Evolutionary conservation across 23 tunicate genomes (phyloP).

Genomic region (Ciona savignyi): DNA sequence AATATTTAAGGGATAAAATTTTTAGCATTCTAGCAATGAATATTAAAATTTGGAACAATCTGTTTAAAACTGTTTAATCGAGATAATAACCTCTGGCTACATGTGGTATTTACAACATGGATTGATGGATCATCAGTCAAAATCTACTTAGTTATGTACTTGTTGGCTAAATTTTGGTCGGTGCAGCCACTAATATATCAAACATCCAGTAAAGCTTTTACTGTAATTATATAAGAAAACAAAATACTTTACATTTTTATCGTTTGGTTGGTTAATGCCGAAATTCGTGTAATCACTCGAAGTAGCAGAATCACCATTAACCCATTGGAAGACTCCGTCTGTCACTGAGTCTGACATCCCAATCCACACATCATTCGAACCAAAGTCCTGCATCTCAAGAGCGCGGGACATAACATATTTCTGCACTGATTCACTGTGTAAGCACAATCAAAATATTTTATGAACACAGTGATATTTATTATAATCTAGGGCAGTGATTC

Average conservation of each 20-base stretch:
- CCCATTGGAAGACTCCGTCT: conserved; percentile 87
- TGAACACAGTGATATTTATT: neutral
- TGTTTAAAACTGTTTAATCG: too few species aligned
- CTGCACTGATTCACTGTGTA: conserved; percentile 56
- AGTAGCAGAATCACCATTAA: conserved; percentile 35
- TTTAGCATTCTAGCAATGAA: too few species aligned
- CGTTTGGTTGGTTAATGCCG: conserved; percentile 65
- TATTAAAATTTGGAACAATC: too few species aligned
- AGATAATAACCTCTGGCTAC: too few species aligned
- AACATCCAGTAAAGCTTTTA: too few species aligned
- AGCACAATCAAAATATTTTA: conserved; percentile 1
- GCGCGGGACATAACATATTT: conserved; percentile 42
- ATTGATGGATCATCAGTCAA: too few species aligned
- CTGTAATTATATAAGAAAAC: too few species aligned
- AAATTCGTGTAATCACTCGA: conserved; percentile 39
- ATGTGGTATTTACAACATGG: too few species aligned
- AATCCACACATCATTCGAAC: conserved; percentile 75
- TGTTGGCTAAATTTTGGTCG: too few species aligned
- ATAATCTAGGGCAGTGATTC: too few species aligned
- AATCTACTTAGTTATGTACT: too few species aligned
- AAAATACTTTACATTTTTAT: conserved; percentile 22
- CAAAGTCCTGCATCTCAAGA: conserved; percentile 63
- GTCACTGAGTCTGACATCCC: conserved; percentile 79
- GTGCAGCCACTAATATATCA: too few species aligned
- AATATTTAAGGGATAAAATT: neutral